A percentile compares a stretch with the other conserved stretches of the same genome.
These are phyloP conservation scores for Galagoides demidoff DNA, from an alignment of 2,797 vertebrate species.

Conservation along the genomic window DNA sequence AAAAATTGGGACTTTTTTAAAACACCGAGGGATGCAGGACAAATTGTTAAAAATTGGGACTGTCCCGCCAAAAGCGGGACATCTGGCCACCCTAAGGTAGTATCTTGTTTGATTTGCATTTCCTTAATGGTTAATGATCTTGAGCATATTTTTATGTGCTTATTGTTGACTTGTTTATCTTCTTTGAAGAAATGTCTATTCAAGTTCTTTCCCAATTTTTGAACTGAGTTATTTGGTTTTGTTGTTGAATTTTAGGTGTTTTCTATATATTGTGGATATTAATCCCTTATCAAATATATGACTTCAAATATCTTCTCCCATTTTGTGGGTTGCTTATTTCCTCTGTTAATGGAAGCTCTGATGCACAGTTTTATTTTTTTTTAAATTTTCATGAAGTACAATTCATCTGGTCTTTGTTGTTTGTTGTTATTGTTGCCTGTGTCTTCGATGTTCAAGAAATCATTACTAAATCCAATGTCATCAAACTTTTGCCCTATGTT, in stretches of 20 bases:
- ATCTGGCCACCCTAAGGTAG: neutral
- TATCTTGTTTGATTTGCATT: neutral
- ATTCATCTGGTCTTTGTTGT: neutral
- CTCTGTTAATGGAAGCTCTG: neutral
- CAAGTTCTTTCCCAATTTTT: neutral
- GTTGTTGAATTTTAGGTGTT: neutral
- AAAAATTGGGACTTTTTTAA: too few species aligned
- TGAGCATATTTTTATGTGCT: neutral
- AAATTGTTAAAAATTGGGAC: too few species aligned
- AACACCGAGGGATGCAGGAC: too few species aligned
- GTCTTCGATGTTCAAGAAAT: neutral
- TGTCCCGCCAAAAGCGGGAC: too few species aligned
- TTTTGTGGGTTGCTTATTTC: neutral
- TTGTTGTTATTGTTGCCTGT: neutral
- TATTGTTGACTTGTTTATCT: neutral
- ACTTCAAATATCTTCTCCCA: neutral
- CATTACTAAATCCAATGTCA: neutral
- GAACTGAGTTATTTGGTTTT: neutral
- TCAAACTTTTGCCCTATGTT: neutral
- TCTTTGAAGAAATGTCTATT: neutral
- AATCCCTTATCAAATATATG: neutral
- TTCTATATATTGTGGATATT: neutral
- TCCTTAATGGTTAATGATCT: neutral
- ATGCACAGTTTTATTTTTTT: neutral
- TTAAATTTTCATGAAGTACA: neutral